phyloP scores from a whole-genome alignment of 2,797 vertebrate genomes.

The Poeciliopsis presidionis region DNA sequence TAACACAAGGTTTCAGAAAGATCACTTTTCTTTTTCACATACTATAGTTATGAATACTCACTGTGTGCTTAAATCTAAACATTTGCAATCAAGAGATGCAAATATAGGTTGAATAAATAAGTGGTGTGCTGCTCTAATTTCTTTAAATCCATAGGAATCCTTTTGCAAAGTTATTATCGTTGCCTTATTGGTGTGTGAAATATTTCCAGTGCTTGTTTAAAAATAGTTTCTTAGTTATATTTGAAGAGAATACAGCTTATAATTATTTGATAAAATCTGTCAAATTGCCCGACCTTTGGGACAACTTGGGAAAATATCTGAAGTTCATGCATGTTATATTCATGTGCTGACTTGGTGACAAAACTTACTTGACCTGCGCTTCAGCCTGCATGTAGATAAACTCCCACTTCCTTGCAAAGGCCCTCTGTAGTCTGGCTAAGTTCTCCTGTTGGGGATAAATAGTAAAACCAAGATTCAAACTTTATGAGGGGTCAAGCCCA shows the following conservation, averaged over 20 bases:
- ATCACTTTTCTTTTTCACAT: background rate
- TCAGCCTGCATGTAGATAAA: slow-evolving; percentile 99
- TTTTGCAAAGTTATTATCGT: background rate
- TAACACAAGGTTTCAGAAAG: background rate
- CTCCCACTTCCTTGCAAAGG: slow-evolving; percentile 99
- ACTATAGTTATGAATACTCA: background rate
- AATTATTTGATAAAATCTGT: background rate
- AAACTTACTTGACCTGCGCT: slow-evolving; percentile 98
- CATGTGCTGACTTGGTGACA: slow-evolving; percentile 62
- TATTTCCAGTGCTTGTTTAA: background rate
- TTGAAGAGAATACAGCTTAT: background rate
- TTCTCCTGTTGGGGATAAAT: slow-evolving; percentile 86
- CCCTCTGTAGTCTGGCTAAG: slow-evolving; percentile 95
- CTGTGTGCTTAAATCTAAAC: background rate
- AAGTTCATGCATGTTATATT: slow-evolving; percentile 22
- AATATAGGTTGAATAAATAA: background rate
- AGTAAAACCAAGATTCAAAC: background rate
- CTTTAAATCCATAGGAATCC: background rate
- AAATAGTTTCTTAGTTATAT: background rate
- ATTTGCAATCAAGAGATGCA: background rate
- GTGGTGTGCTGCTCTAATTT: background rate
- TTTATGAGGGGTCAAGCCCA: slow-evolving; percentile 22
- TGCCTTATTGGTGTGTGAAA: too few species aligned
- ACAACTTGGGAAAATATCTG: background rate
- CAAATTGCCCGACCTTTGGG: too few species aligned